phyloP scores from a whole-genome alignment of 2,797 vertebrate genomes.

The Sebastiscus albofasciatus region DNA sequence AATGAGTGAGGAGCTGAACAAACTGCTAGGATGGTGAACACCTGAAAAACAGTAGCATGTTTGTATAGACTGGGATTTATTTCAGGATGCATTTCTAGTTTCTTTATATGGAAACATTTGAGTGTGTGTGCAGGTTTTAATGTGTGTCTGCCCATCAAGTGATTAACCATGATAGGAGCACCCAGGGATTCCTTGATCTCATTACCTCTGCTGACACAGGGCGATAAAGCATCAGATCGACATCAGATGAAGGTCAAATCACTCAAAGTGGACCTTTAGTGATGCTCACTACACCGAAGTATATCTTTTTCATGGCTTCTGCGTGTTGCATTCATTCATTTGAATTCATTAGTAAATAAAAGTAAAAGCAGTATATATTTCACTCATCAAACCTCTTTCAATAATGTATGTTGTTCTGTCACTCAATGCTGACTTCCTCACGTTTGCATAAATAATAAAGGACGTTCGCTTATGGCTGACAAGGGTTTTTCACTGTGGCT shows the following conservation, averaged over 20 bases:
- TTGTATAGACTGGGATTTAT: constrained; percentile 12
- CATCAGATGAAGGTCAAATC: constrained; percentile 59
- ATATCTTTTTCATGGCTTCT: not conserved
- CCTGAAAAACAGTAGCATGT: not conserved
- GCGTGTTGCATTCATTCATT: not conserved
- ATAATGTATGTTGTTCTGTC: not conserved
- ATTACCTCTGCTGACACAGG: constrained; percentile 55
- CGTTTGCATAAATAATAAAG: not conserved
- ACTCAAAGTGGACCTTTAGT: constrained; percentile 22
- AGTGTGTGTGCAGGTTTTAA: not conserved
- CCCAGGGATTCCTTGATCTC: constrained; percentile 57
- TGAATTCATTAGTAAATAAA: not conserved
- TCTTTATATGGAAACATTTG: not conserved
- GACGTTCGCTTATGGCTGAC: not conserved
- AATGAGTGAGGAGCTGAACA: too few species aligned
- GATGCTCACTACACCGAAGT: not conserved
- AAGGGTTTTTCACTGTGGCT: not conserved
- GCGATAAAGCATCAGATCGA: constrained; percentile 37
- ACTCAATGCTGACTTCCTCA: not conserved
- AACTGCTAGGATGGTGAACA: too few species aligned
- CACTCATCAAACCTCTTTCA: not conserved
- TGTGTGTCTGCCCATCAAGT: constrained; percentile 4
- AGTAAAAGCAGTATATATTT: not conserved
- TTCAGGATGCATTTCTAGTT: constrained; percentile 1
- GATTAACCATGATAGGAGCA: constrained; percentile 41